Evolutionary conservation across 2,113 vertebrate species (phyloP).

Genomic region (Leptosomus discolor): DNA sequence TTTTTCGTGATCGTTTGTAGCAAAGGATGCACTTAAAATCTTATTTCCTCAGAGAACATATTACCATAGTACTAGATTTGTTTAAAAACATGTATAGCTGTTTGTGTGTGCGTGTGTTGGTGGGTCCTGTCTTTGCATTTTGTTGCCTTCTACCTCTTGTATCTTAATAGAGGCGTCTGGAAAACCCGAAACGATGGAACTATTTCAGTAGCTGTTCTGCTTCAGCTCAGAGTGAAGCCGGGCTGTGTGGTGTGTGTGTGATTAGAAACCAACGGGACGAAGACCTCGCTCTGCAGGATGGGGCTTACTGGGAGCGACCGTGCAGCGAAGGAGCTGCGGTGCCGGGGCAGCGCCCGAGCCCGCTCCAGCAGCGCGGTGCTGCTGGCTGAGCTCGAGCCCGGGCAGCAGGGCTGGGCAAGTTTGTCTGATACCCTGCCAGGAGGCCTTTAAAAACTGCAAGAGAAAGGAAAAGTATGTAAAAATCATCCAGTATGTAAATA

Average conservation of each 20-base stretch:
- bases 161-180: neutral
- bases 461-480: neutral
- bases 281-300: fast-evolving
- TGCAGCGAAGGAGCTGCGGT: too few relatives aligned
- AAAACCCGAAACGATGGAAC: neutral
- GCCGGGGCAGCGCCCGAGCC: too few relatives aligned
- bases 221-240: neutral
- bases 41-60: fast-evolving
- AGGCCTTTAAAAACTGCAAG: too few relatives aligned
- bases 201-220: neutral
- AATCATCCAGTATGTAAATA: neutral
- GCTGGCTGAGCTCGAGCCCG: neutral
- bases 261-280: too few relatives aligned
- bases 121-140: neutral
- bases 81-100: neutral
- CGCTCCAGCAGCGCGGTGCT: fast-evolving
- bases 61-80: neutral
- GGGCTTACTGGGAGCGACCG: neutral
- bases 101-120: neutral
- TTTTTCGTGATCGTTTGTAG: neutral
- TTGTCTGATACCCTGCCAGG: neutral
- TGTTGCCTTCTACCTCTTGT: neutral
- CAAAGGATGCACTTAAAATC: neutral
- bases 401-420: too few relatives aligned
- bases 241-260: too few relatives aligned